A percentile compares a stretch with the other conserved stretches of the same genome.
Evolutionary conservation across 35 echinoderm and acorn worm genomes (phyloP).

Genomic region (Diadema setosum): DNA sequence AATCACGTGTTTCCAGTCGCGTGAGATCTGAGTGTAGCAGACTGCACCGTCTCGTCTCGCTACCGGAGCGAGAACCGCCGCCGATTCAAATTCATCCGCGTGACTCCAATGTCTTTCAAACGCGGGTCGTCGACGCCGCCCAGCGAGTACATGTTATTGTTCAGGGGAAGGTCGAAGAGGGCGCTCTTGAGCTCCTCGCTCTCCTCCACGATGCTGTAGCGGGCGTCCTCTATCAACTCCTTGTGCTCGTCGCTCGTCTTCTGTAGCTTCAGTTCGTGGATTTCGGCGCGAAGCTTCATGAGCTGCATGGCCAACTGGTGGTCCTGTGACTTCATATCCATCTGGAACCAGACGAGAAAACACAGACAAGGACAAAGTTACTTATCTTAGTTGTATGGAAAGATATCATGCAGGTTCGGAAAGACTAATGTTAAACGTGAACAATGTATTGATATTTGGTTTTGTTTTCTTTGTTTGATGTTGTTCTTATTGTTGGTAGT

Average conservation of each 20-base stretch:
- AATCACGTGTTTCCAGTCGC: too few relatives aligned
- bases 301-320: constrained; percentile 85
- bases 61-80: constrained; percentile 66
- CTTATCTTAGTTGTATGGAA: too few relatives aligned
- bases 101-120: constrained; percentile 86
- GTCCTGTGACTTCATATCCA: constrained; percentile 82
- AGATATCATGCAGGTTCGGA: too few relatives aligned
- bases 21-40: too few relatives aligned
- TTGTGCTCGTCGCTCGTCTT: constrained; percentile 65
- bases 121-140: constrained; percentile 36
- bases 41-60: too few relatives aligned
- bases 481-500: too few relatives aligned
- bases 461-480: too few relatives aligned
- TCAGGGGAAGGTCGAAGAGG: constrained; percentile 66
- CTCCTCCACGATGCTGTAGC: constrained; percentile 75
- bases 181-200: constrained; percentile 60
- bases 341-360: constrained; percentile 1
- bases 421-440: too few relatives aligned
- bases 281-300: constrained; percentile 70
- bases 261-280: constrained; percentile 73
- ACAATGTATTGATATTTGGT: too few relatives aligned
- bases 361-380: neutral
- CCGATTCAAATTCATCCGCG: constrained; percentile 76
- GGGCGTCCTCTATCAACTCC: constrained; percentile 75
- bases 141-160: constrained; percentile 21